These are phyloP conservation scores for Athrips mouffetella DNA, from an alignment of 2,888 invertebrate species.

Conservation along the genomic window DNA sequence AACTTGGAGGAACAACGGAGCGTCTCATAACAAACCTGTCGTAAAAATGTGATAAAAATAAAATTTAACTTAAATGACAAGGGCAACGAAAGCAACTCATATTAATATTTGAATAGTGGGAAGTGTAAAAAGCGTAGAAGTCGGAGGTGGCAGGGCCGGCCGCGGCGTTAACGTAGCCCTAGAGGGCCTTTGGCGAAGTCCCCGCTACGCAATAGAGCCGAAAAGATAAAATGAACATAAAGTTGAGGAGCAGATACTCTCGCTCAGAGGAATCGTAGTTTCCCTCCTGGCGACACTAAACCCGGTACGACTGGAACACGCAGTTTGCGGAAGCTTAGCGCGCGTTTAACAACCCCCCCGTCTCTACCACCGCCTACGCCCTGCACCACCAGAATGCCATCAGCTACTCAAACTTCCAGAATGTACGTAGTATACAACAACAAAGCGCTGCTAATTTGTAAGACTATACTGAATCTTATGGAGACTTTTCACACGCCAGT, in stretches of 20 bases:
- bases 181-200: constrained; percentile 70
- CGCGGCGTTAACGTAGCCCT: constrained; percentile 72
- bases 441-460: background rate
- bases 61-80: constrained; percentile 43
- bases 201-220: constrained; percentile 72
- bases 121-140: constrained; percentile 65
- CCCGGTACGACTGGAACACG: constrained; percentile 54
- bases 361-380: background rate
- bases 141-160: constrained; percentile 57
- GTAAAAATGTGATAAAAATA: constrained; percentile 35
- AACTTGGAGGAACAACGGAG: constrained; percentile 9
- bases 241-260: constrained; percentile 73
- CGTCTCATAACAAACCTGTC: constrained; percentile 25
- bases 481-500: no score
- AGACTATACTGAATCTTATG: background rate
- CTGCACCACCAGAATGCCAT: constrained; percentile 5
- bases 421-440: constrained; percentile 1
- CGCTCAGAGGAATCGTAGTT: constrained; percentile 74
- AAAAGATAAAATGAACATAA: constrained; percentile 78
- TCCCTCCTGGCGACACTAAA: constrained; percentile 71
- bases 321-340: constrained; percentile 51
- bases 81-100: constrained; percentile 36
- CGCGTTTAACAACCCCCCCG: constrained; percentile 18
- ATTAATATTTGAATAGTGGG: constrained; percentile 72
- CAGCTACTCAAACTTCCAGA: constrained; percentile 5